These are phyloP conservation scores for Grammomys surdaster DNA, from an alignment of 2,113 vertebrate genomes.

Conservation along the genomic window DNA sequence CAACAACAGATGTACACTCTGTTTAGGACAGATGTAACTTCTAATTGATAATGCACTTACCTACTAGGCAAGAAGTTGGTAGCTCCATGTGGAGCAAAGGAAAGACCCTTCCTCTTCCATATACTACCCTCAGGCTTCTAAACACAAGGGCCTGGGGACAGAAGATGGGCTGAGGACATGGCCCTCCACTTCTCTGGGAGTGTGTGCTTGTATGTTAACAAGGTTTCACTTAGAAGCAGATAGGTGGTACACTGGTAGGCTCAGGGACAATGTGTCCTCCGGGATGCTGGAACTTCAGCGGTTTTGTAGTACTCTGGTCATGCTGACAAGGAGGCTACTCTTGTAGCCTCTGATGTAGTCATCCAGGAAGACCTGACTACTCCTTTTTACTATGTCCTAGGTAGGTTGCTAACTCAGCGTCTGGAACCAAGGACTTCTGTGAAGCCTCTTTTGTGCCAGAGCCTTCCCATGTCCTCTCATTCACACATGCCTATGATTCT, in stretches of 20 bases:
- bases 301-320: neutral
- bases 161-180: neutral
- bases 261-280: neutral
- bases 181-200: too few relatives aligned
- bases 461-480: neutral
- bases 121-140: neutral
- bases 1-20: neutral
- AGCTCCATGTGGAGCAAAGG: neutral
- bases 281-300: neutral
- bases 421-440: accelerated
- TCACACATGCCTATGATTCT: neutral
- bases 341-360: neutral
- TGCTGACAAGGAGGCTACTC: neutral
- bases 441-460: too few relatives aligned
- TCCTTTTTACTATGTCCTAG: neutral
- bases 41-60: neutral
- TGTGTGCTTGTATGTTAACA: too few relatives aligned
- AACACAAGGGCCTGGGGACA: neutral
- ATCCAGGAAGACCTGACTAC: neutral
- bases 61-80: neutral
- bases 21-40: neutral
- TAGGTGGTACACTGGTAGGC: neutral
- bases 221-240: neutral
- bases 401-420: neutral
- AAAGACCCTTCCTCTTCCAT: neutral